phyloP scores from a whole-genome alignment of 1,140 invertebrate species.

The Leptestheria dahalacensis region DNA sequence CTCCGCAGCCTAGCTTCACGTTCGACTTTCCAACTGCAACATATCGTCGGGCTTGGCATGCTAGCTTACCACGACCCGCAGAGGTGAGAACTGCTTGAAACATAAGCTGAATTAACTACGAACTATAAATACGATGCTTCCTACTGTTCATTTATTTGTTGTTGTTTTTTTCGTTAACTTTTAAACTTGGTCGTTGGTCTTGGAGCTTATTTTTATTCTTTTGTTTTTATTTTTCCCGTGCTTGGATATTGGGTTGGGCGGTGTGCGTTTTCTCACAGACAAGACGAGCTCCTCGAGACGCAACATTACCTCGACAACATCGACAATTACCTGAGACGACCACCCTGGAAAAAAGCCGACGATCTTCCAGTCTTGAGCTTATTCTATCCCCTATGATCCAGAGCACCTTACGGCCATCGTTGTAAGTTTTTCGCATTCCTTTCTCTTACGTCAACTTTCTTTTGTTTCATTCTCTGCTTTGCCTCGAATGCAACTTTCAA shows the following conservation, averaged over 20 bases:
- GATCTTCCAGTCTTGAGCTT: conserved; percentile 23
- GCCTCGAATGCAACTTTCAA: too few species aligned
- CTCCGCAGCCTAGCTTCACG: not conserved
- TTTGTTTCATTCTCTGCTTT: not conserved
- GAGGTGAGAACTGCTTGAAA: not conserved
- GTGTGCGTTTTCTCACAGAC: conserved; percentile 3
- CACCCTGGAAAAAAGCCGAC: conserved; percentile 16
- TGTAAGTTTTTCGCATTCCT: conserved; percentile 1
- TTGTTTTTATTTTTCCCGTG: conserved; percentile 12
- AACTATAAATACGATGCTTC: too few species aligned
- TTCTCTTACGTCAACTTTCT: not conserved
- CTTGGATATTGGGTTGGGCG: conserved; percentile 15
- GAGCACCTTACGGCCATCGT: conserved; percentile 21
- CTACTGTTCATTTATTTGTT: too few species aligned
- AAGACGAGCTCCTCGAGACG: conserved; percentile 4
- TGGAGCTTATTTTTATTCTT: not conserved
- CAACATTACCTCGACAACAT: conserved; percentile 16
- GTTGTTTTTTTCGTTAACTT: too few species aligned
- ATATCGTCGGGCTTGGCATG: not conserved
- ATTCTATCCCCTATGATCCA: conserved; percentile 25
- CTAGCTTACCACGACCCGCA: not conserved
- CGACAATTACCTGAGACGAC: conserved; percentile 11
- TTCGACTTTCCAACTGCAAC: not conserved
- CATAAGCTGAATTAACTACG: not conserved
- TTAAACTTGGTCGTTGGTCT: not conserved